Evolutionary conservation across 1,140 invertebrate genomes (phyloP).

Genomic region (Calephelis virginiensis): DNA sequence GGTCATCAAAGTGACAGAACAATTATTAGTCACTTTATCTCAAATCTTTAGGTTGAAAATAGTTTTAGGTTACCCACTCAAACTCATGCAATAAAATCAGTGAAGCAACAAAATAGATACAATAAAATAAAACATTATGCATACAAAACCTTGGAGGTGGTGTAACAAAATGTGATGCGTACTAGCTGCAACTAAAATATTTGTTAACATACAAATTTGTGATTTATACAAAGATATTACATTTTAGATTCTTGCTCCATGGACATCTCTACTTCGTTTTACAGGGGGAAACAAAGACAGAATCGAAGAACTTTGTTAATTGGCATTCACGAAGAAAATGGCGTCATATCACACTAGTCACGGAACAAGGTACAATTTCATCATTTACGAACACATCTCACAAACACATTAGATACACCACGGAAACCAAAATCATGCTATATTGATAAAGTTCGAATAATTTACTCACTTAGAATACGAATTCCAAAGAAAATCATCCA

Average conservation of each 20-base stretch:
- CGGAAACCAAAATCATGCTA: constrained; percentile 52
- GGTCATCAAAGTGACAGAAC: constrained; percentile 6
- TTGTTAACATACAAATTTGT: background rate
- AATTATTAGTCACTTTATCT: background rate
- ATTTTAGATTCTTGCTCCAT: constrained; percentile 17
- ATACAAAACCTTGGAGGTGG: constrained; percentile 15
- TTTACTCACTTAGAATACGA: constrained; percentile 77
- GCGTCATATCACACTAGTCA: constrained; percentile 78
- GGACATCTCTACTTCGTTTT: constrained; percentile 15
- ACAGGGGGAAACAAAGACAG: constrained; percentile 47
- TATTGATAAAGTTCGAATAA: constrained; percentile 56
- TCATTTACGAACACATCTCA: constrained; percentile 66
- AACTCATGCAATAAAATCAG: constrained; percentile 1
- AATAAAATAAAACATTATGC: constrained; percentile 9
- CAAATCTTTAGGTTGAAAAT: background rate
- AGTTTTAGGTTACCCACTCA: background rate
- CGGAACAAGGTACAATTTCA: constrained; percentile 75
- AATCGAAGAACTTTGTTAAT: constrained; percentile 71
- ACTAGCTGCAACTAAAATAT: constrained; percentile 8
- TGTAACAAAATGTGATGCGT: constrained; percentile 17
- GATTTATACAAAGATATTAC: constrained; percentile 1
- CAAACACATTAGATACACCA: constrained; percentile 53
- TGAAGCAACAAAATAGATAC: background rate
- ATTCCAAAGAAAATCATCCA: constrained; percentile 78
- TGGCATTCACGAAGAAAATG: constrained; percentile 79